Evolutionary conservation across 2,797 vertebrate genomes (phyloP).

Genomic region (Siniperca scherzeri): DNA sequence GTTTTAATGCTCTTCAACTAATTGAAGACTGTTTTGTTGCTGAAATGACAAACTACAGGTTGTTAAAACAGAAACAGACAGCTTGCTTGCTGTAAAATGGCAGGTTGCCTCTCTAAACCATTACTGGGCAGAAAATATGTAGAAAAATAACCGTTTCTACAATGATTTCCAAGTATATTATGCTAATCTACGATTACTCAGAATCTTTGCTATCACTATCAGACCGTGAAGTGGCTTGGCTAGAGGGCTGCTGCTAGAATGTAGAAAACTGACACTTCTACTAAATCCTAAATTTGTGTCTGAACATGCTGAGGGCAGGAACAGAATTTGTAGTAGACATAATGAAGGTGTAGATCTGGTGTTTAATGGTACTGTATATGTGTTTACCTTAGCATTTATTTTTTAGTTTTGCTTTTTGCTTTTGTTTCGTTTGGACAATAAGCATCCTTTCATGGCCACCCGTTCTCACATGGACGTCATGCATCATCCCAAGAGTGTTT

Average conservation of each 20-base stretch:
- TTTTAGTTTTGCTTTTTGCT: neutral
- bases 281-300: conserved; percentile 1
- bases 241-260: neutral
- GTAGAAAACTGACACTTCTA: conserved; percentile 3
- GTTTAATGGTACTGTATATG: conserved; percentile 15
- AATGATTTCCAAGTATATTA: neutral
- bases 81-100: conserved; percentile 27
- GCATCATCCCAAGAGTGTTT: conserved; percentile 15
- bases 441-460: neutral
- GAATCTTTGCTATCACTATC: neutral
- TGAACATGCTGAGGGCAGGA: neutral
- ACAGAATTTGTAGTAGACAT: neutral
- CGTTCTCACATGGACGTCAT: neutral
- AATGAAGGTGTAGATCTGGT: conserved; percentile 10
- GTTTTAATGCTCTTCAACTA: conserved; percentile 18
- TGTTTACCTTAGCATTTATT: neutral
- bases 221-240: neutral
- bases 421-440: neutral
- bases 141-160: neutral
- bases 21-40: conserved; percentile 22
- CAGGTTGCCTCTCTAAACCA: neutral
- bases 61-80: conserved; percentile 21
- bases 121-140: neutral
- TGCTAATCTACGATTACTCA: neutral
- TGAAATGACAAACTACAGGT: conserved; percentile 11